Percentiles rank a stretch among this genome's conserved stretches.
These are phyloP conservation scores for Neuroterus valhalla DNA, from an alignment of 1,140 invertebrate species.

Conservation along the genomic window DNA sequence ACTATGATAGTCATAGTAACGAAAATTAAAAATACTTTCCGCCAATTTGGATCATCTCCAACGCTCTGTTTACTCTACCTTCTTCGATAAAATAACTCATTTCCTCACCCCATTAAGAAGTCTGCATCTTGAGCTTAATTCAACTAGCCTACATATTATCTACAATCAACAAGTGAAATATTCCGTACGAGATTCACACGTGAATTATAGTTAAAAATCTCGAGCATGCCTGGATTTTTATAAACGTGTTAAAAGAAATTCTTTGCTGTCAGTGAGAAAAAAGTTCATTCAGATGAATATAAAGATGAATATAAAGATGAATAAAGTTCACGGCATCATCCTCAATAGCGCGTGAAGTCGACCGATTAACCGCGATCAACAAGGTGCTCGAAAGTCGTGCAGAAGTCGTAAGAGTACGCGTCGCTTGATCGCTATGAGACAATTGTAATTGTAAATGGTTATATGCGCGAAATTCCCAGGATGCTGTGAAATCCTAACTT, in stretches of 20 bases:
- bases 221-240: neutral
- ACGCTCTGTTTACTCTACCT: neutral
- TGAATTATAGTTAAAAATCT: neutral
- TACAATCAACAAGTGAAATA: slow-evolving; percentile 11
- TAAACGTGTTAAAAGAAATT: neutral
- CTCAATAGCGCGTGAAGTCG: neutral
- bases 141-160: slow-evolving; percentile 17
- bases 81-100: neutral
- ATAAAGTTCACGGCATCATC: slow-evolving; percentile 11
- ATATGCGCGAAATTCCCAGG: slow-evolving; percentile 28
- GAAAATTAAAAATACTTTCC: neutral
- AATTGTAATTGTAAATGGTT: slow-evolving; percentile 26
- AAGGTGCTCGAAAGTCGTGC: neutral
- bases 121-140: slow-evolving; percentile 1
- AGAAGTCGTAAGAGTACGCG: neutral
- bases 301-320: neutral
- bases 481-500: slow-evolving; percentile 49
- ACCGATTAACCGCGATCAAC: slow-evolving; percentile 17
- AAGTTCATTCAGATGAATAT: neutral
- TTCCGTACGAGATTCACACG: neutral
- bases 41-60: slow-evolving; percentile 12
- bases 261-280: neutral
- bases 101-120: slow-evolving; percentile 8
- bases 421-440: neutral
- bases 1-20: too few relatives aligned